Evolutionary conservation across 1,140 invertebrate species (phyloP), one percentile per base, ranked within the genome.

Genomic region (Lutraria rhynchaena): DNA sequence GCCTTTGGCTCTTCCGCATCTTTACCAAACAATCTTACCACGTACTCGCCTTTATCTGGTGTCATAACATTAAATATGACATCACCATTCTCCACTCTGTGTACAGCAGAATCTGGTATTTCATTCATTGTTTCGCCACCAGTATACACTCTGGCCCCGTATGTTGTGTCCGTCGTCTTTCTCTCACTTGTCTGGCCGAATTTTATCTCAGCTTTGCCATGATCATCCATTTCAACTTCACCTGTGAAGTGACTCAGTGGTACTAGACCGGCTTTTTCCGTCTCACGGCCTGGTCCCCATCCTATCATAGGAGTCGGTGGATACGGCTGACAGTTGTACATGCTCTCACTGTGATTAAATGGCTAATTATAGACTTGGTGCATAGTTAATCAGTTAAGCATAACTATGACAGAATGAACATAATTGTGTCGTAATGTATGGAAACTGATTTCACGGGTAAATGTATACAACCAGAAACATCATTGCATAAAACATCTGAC

Each of bases 1-100:
- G 35, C 41, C 74, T 81, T 80, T 51, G 65, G 58, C 0, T 83
- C 84, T 17, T 73, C 51, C 22, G 77, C 41, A 29, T 83, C 76
- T 31, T 86, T 86, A 4, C 73, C 81, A 65, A 85, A 86, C 57
- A 90, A 53, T 61, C 84, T 81, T 29, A 89, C 67, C 31, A 85
- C 83, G 69, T 88, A 90, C 81, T 90, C 87, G 19, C 87, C 89
- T 19, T 81, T 81, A 22, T 70, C 80, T 3, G 89, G 89, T 13
- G 85, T 87, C 46, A 84, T 85, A 13, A 87, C 82, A 65, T 88
- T 86, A 60, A 90, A 89, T 44, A 90, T 86, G 58, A 90, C 80
- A 49, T 87, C 84, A 37, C 83, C 83, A 71, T 86, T 83, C 80
- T 89, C 89, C 17, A 86, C 77, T 19, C 87, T 58, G 57, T 90